A percentile compares a stretch with the other conserved stretches of the same genome.
These are phyloP conservation scores for Tenebrio molitor DNA, from an alignment of 1,140 invertebrate genomes.

Conservation along the genomic window DNA sequence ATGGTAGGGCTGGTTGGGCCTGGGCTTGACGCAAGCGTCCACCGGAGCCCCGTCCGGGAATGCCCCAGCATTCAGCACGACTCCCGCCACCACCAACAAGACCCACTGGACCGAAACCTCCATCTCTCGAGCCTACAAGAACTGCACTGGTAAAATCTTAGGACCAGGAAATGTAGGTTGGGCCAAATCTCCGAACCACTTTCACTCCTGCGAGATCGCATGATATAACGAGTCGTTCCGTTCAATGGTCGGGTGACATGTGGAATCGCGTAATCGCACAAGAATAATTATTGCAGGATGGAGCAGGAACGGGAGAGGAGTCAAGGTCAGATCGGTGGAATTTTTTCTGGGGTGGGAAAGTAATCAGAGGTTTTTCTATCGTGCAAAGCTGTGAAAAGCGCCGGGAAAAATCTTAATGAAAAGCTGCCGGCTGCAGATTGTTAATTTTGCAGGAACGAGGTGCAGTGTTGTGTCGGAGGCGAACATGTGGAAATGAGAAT, in stretches of 20 bases:
- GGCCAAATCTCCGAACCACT: slow-evolving; percentile 45
- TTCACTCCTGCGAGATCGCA: slow-evolving; percentile 42
- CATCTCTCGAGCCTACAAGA: slow-evolving; percentile 26
- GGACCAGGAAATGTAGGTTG: slow-evolving; percentile 47
- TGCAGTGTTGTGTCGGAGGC: too few relatives aligned
- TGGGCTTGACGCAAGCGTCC: slow-evolving; percentile 81
- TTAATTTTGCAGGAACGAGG: too few relatives aligned
- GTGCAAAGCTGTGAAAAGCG: too few relatives aligned
- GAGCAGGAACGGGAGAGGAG: too few relatives aligned
- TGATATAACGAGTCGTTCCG: slow-evolving; percentile 36
- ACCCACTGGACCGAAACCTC: not conserved
- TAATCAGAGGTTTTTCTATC: too few relatives aligned
- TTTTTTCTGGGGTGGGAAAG: too few relatives aligned
- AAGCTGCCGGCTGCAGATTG: too few relatives aligned
- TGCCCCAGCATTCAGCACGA: slow-evolving; percentile 56
- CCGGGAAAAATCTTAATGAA: too few relatives aligned
- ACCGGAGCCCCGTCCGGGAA: slow-evolving; percentile 85
- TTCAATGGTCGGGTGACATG: slow-evolving; percentile 22
- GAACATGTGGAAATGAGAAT: too few relatives aligned
- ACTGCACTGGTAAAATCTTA: slow-evolving; percentile 42
- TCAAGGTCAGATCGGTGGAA: too few relatives aligned
- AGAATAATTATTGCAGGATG: too few relatives aligned
- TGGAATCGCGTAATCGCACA: not conserved
- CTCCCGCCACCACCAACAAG: slow-evolving; percentile 36
- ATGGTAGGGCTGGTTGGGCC: slow-evolving; percentile 81